Percentiles rank a stretch among this genome's conserved stretches.
Evolutionary conservation across 2,113 vertebrate species (phyloP).

Genomic region (Nothoprocta perdicaria): DNA sequence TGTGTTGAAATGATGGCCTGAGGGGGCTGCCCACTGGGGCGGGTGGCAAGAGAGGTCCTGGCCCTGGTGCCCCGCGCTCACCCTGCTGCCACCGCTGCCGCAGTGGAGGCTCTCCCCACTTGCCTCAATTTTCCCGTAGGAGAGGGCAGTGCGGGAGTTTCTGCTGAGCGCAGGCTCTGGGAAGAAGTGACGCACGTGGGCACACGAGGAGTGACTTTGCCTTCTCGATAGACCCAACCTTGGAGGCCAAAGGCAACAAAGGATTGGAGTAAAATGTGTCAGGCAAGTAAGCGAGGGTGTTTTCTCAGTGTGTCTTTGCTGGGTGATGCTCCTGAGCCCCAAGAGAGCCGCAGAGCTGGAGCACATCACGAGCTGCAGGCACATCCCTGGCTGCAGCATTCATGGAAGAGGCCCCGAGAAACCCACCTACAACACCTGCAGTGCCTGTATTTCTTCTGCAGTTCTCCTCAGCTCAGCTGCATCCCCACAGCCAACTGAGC

Average conservation of each 20-base stretch:
- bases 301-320: background rate
- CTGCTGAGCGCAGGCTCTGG: background rate
- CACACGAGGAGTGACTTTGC: background rate
- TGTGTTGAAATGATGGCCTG: conserved; percentile 54
- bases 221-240: background rate
- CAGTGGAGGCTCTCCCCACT: background rate
- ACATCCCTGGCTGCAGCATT: accelerated
- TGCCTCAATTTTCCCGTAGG: background rate
- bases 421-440: background rate
- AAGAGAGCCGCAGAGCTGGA: accelerated
- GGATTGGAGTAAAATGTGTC: background rate
- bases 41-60: accelerated
- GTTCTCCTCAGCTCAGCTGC: background rate
- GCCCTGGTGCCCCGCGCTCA: background rate
- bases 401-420: background rate
- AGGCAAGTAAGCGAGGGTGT: background rate
- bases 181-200: background rate
- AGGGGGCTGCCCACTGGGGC: background rate
- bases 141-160: background rate
- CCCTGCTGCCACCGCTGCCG: background rate
- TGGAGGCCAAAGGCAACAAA: background rate
- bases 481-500: background rate
- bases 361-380: too few species aligned
- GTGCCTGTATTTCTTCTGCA: background rate
- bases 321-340: background rate